Base-by-base conservation (phyloP, 2,888 invertebrate genomes). In the Synergus gifuensis region DNA sequence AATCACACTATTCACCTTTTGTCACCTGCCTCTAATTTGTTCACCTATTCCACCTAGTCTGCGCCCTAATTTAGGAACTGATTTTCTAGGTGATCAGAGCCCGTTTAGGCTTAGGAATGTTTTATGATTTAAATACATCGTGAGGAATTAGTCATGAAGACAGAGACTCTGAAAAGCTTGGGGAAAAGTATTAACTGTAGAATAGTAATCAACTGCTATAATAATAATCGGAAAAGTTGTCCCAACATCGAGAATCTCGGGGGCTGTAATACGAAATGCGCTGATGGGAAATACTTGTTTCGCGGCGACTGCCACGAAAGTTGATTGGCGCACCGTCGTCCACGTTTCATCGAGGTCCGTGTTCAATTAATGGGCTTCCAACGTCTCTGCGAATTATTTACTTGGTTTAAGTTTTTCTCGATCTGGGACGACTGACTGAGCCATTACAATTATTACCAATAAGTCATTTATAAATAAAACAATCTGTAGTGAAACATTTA, bases 271-370 rank as follows among this genome's bases (percentile, higher is more conserved):
- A 84, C 85, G 82, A 79, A 85, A 84, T 84, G 80, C 80, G 83
- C 85, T 90, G 91, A 91, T 90, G 91, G 90, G 87, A 89, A 90
- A 91, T 90, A 87, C 90, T 89, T 90, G 90, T 91, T 89, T 87
- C 85, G 86, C 80, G 86, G 87, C 85, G 83, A 87, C 87, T 88
- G 89, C 89, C 90, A 87, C 85, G 85, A 86, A 82, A 87, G 85
- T 89, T 89, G 89, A 90, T 88, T 89, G 88, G 88, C 89, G 87
- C 87, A 85, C 83, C 85, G 85, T 85, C 87, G 83, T 81, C 79
- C 76, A 77, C 82, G 76, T 80, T 82, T 84, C 83, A 83, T 84
- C 79, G 82, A 81, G 82, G 83, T 80, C 78, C 83, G 83, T 84
- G 81, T 84, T 87, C 86, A 88, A 88, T 89, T 88, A 88, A 89